Evolutionary conservation across 2,888 invertebrate genomes (phyloP), one percentile per base, ranked within the genome.

Genomic region (Leptinotarsa haldemani): DNA sequence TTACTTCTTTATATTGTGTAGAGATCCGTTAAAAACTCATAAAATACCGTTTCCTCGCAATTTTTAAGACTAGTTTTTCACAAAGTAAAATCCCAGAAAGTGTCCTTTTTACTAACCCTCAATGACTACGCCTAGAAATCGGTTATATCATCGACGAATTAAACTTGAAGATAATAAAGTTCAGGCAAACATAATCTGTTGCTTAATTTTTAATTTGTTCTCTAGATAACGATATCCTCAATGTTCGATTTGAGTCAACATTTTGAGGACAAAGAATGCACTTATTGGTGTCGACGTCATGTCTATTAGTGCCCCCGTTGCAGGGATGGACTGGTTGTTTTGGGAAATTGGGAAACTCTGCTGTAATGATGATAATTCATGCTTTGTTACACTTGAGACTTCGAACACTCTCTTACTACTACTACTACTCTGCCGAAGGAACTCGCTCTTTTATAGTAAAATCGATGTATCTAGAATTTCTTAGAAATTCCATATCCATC

Each of bases 221-320:
- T 61, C 40, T 40, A 13, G 61, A 40, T 61, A 61, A 30, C n/a
- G 15, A 30, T 61, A 18, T 61, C 61, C 61, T 61, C n/a, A 16
- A 40, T 18, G 25, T 61, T 61, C 13, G 15, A 30, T 30, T 30
- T n/a, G n/a, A 61, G 30, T 61, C 25, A 61, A 61, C n/a, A 61
- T 30, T 61, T 61, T 40, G 16, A n/a, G 61, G 9, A 25, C 30
- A 30, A 61, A 30, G 61, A 18, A 61, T 61, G 61, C 61, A 61
- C 5, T 61, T 61, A 30, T 30, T 7, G 30, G 15, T 12, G 12
- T 16, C 16, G 61, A 61, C 61, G 61, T 25, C 61, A 61, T 18
- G 16, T 13, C 61, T 5, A 16, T 56, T 56, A 20, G 56, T 9
- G 22, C 56, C 13, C 22, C 56, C 56, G 12, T 20, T 52, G 22